Percentiles rank a stretch among this genome's conserved stretches.
These are phyloP conservation scores for Lepidurus arcticus DNA, from an alignment of 1,140 invertebrate species.

Conservation along the genomic window DNA sequence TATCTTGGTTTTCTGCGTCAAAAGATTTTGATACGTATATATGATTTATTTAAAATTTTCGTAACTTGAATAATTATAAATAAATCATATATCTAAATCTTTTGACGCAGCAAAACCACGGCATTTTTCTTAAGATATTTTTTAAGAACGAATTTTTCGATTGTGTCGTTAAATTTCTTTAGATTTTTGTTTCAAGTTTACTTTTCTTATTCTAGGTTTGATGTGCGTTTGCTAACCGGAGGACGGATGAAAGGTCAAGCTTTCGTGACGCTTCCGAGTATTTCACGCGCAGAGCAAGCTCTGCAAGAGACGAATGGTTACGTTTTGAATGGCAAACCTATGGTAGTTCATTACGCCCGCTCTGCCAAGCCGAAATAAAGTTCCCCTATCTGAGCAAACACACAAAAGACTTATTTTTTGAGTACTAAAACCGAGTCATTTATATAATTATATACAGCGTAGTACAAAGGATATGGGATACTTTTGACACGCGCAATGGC, in stretches of 20 bases:
- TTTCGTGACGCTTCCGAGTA: constrained; percentile 74
- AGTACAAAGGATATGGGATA: constrained; percentile 18
- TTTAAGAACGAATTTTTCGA: too few relatives aligned
- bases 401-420: background rate
- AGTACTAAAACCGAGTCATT: background rate
- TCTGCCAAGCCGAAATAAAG: constrained; percentile 47
- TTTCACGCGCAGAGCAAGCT: constrained; percentile 65
- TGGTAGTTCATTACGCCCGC: constrained; percentile 85
- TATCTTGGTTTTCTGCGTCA: background rate
- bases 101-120: too few relatives aligned
- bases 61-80: background rate
- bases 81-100: background rate
- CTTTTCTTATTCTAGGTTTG: constrained; percentile 53
- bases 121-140: too few relatives aligned
- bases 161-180: background rate
- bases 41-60: background rate
- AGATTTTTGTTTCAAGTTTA: background rate
- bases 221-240: constrained; percentile 86
- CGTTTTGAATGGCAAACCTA: constrained; percentile 77
- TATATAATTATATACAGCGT: background rate
- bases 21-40: background rate
- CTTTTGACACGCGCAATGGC: background rate
- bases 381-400: background rate
- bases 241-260: constrained; percentile 94
- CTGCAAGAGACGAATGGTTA: constrained; percentile 82